Percentiles rank a stretch among this genome's conserved stretches.
phyloP scores from a whole-genome alignment of 2,113 vertebrate species.

The Struthio camelus region DNA sequence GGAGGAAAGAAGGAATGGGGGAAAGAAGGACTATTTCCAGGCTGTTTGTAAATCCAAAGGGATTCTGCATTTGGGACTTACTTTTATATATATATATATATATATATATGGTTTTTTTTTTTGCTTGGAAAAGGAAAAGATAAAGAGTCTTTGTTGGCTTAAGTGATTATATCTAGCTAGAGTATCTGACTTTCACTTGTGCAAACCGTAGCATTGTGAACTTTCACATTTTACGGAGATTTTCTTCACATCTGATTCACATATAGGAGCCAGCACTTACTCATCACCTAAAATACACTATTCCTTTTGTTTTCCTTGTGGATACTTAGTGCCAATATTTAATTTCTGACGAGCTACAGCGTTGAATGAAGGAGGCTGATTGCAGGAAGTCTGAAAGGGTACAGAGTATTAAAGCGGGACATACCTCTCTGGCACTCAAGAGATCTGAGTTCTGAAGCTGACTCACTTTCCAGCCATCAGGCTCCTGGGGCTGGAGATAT shows the following conservation, averaged over 20 bases:
- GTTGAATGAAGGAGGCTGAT: background rate
- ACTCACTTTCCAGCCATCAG: constrained; percentile 36
- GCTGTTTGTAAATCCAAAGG: background rate
- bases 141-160: background rate
- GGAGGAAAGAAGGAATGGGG: background rate
- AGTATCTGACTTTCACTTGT: background rate
- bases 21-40: background rate
- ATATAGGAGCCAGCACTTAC: background rate
- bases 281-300: background rate
- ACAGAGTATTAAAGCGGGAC: background rate
- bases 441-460: background rate
- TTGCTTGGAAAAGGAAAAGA: background rate
- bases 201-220: rapidly evolving
- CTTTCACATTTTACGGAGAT: background rate
- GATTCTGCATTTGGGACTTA: background rate
- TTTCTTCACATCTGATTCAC: background rate
- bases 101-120: too few relatives aligned
- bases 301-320: background rate
- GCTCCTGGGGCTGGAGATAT: constrained; percentile 48
- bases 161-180: background rate
- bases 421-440: background rate
- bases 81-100: too few relatives aligned
- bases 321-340: background rate
- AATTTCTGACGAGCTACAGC: background rate
- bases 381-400: background rate